Evolutionary conservation across 1,140 invertebrate species (phyloP).

Genomic region (Habropoda laboriosa): DNA sequence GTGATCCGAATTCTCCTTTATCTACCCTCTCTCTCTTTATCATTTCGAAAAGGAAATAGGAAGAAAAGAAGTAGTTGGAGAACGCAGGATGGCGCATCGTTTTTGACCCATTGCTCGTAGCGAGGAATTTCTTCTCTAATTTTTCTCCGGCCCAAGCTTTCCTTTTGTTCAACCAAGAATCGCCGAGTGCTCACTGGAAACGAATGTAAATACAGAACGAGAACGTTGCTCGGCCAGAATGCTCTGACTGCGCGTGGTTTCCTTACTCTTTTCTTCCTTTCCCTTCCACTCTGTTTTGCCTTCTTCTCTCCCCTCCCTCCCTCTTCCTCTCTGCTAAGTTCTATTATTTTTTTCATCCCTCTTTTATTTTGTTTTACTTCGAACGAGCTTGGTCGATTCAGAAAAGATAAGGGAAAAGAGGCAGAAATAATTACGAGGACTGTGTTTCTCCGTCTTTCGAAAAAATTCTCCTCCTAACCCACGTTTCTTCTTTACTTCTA

Average conservation of each 20-base stretch:
- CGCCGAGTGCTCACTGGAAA: background rate
- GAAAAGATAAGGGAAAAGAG: conserved; percentile 14
- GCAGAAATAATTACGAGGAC: conserved; percentile 20
- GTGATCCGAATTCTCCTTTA: no score
- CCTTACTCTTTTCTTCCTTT: background rate
- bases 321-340: background rate
- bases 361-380: conserved; percentile 55
- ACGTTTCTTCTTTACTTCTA: background rate
- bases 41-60: no score
- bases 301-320: background rate
- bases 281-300: background rate
- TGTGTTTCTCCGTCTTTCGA: background rate
- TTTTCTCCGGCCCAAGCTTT: conserved; percentile 15
- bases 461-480: conserved; percentile 3
- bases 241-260: conserved; percentile 10
- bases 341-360: conserved; percentile 51
- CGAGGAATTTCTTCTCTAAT: background rate
- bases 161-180: conserved; percentile 19
- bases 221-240: conserved; percentile 5
- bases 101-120: conserved; percentile 3
- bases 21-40: no score
- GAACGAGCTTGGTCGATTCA: conserved; percentile 65
- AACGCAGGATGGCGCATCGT: background rate
- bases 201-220: conserved; percentile 34
- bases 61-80: no score